Evolutionary conservation across 2,113 vertebrate species (phyloP).

Genomic region (Bubo bubo): DNA sequence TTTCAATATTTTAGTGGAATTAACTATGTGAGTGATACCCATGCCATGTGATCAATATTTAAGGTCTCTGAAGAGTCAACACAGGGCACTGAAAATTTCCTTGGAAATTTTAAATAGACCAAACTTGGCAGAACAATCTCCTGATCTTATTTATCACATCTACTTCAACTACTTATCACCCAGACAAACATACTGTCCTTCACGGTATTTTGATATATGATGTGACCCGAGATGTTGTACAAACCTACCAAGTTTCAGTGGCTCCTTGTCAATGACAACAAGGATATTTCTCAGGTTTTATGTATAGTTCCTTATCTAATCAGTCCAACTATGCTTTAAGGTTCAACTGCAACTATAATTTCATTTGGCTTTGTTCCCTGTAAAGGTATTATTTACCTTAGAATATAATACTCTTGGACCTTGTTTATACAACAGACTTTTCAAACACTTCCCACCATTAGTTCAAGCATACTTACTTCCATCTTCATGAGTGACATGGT

Average conservation of each 20-base stretch:
- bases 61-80: not conserved
- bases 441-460: not conserved
- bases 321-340: not conserved
- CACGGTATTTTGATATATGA: not conserved
- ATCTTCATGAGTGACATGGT: not conserved
- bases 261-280: not conserved
- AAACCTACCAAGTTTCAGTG: not conserved
- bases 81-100: not conserved
- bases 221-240: not conserved
- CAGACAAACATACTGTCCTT: not conserved
- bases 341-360: not conserved
- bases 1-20: not conserved
- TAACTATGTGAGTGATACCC: not conserved
- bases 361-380: not conserved
- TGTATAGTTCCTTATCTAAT: not conserved
- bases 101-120: not conserved
- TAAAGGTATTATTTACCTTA: constrained; percentile 16
- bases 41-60: not conserved
- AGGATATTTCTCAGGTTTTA: not conserved
- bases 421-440: not conserved
- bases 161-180: not conserved
- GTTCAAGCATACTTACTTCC: not conserved
- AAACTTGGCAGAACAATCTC: not conserved
- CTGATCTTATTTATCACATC: accelerated
- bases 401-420: not conserved